Conservation (phyloP, 23 tunicate genomes). For the Corella eumyota region DNA sequence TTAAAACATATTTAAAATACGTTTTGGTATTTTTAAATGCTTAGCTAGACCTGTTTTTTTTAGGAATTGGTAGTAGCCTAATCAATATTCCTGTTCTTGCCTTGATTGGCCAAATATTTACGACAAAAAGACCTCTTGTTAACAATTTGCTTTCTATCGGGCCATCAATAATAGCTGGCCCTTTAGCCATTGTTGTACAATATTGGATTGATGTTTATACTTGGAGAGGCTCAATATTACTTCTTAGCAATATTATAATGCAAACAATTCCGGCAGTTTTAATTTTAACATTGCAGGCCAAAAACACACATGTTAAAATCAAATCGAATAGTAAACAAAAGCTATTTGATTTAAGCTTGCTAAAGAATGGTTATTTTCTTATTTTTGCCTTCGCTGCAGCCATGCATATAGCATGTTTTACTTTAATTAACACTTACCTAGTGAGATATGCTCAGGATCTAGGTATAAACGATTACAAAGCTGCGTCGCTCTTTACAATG, state of each 20-base stretch:
- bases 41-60: too few species aligned
- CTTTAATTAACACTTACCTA: conserved; percentile 11
- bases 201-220: conserved; percentile 32
- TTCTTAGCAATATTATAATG: conserved; percentile 24
- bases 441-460: conserved; percentile 27
- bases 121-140: conserved; percentile 32
- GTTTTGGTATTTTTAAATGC: too few species aligned
- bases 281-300: neutral
- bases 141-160: conserved; percentile 45
- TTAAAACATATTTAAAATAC: too few species aligned
- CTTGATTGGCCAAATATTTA: conserved; percentile 20
- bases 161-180: conserved; percentile 21
- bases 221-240: conserved; percentile 32
- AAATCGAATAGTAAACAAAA: conserved; percentile 3
- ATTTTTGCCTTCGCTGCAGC: conserved; percentile 21
- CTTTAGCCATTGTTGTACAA: conserved; percentile 24
- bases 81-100: conserved; percentile 18
- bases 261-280: conserved; percentile 16
- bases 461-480: conserved; percentile 25
- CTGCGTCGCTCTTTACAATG: conserved; percentile 32
- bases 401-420: conserved; percentile 19
- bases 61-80: conserved; percentile 34
- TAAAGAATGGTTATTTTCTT: conserved; percentile 15
- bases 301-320: neutral
- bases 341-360: conserved; percentile 13